Evolutionary conservation across 2,888 invertebrate species (phyloP), one percentile per base, ranked within the genome.

Genomic region (Nezara viridula): DNA sequence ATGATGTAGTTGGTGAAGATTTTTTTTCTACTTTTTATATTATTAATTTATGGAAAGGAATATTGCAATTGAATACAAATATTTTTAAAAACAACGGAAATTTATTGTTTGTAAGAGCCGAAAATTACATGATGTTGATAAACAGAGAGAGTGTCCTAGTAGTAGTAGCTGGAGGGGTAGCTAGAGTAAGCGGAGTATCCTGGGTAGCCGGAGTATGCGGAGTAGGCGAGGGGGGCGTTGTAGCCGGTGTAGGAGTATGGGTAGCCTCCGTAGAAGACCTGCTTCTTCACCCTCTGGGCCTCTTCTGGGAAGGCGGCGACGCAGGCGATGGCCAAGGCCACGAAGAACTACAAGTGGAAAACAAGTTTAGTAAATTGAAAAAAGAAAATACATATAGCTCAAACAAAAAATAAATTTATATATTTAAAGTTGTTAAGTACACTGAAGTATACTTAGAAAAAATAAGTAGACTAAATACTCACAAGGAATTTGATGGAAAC

Each of bases 161-260:
- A 49, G 77, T 88, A 50, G 88, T 88, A 77, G 88, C 77, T 37
- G 88, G 73, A 77, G 5, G 47, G 47, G 73, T 55, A 55, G 27
- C 87, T 52, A 77, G 77, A 47, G 47, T 66, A 66, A 14, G n/a
- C 66, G n/a, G 66, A 60, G 47, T 88, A 73, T 37, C 32, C 66
- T 50, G 90, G 90, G 89, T 90, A 91, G 4, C 5, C 19, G 16
- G 86, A 77, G 90, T 91, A 91, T 10, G 90, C 89, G 73, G 90
- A 90, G 89, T 90, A 91, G 32, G 88, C 89, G 37, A 27, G 21
- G 2, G 89, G 88, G 21, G 85, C 81, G 44, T 52, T 16, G 81
- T 86, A 88, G 16, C 52, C 88, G 49, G 89, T n/a, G 88, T 55
- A 90, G 49, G 87, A 89, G 88, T 90, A 90, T n/a, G 91, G 90